Percentiles rank a stretch among this genome's conserved stretches.
These are phyloP conservation scores for Drosophila infuscata DNA, from an alignment of 2,888 invertebrate species.

Conservation along the genomic window DNA sequence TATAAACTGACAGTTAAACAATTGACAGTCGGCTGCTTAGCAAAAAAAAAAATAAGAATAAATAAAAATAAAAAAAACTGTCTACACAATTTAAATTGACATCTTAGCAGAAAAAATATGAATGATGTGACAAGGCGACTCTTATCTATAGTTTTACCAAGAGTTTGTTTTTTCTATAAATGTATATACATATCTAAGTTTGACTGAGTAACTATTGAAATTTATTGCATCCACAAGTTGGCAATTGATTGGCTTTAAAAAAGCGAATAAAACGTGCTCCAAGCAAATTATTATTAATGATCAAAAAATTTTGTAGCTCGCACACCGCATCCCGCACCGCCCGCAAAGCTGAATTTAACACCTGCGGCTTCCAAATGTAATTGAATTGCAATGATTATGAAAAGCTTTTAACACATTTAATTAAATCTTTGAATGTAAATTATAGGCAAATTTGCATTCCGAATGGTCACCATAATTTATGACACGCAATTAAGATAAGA, in stretches of 20 bases:
- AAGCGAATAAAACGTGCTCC: slow-evolving; percentile 60
- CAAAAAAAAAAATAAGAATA: not conserved
- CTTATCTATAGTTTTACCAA: slow-evolving; percentile 53
- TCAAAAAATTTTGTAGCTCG: slow-evolving; percentile 13
- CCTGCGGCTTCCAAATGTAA: slow-evolving; percentile 46
- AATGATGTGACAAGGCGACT: slow-evolving; percentile 72
- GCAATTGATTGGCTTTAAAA: slow-evolving; percentile 77
- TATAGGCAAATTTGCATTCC: slow-evolving; percentile 29
- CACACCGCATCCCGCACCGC: not conserved
- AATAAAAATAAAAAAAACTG: slow-evolving; percentile 8
- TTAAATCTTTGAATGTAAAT: slow-evolving; percentile 47
- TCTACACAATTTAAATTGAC: slow-evolving; percentile 60
- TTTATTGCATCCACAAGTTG: slow-evolving; percentile 64
- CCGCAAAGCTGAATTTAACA: slow-evolving; percentile 37
- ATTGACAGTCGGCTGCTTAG: slow-evolving; percentile 56
- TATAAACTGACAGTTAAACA: slow-evolving; percentile 48
- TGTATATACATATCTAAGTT: slow-evolving; percentile 33
- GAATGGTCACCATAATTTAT: slow-evolving; percentile 41
- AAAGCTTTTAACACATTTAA: slow-evolving; percentile 72
- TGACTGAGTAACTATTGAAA: slow-evolving; percentile 66
- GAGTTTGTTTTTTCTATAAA: slow-evolving; percentile 30
- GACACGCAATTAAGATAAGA: slow-evolving; percentile 54
- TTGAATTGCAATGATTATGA: slow-evolving; percentile 39
- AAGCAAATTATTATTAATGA: slow-evolving; percentile 57
- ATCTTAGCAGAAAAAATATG: slow-evolving; percentile 50